A percentile compares a stretch with the other conserved stretches of the same genome.
Evolutionary conservation across 2,888 invertebrate genomes (phyloP).

Genomic region (Caprella mutica): DNA sequence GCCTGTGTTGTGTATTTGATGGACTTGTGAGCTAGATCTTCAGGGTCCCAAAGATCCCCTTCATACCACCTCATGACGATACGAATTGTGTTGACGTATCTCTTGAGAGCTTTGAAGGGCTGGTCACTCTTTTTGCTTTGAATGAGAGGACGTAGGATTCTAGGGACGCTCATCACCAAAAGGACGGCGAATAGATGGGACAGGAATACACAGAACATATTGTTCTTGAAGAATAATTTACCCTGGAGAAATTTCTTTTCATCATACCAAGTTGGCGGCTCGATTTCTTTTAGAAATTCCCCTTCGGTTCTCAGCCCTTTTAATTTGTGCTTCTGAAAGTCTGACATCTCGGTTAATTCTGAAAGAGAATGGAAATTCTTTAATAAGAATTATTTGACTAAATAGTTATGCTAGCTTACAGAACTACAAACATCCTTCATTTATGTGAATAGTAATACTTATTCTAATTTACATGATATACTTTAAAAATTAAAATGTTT

Average conservation of each 20-base stretch:
- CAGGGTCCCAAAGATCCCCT: slow-evolving; percentile 44
- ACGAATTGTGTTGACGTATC: slow-evolving; percentile 44
- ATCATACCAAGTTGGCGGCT: not conserved
- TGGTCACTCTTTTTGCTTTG: slow-evolving; percentile 45
- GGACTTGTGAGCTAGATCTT: slow-evolving; percentile 42
- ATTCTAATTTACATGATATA: no score
- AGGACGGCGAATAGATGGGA: slow-evolving; percentile 17
- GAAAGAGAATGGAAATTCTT: no score
- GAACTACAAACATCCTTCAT: no score
- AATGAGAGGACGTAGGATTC: slow-evolving; percentile 43
- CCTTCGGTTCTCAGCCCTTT: not conserved
- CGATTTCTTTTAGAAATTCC: not conserved
- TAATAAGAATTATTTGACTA: no score
- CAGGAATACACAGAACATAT: slow-evolving; percentile 18
- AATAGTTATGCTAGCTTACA: no score
- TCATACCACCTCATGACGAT: slow-evolving; percentile 46
- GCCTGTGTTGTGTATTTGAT: no score
- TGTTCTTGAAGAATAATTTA: slow-evolving; percentile 13
- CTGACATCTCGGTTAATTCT: no score
- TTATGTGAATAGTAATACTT: no score
- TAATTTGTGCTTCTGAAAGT: no score
- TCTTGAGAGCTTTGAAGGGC: slow-evolving; percentile 42
- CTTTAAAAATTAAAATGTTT: no score
- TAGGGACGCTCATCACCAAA: slow-evolving; percentile 23
- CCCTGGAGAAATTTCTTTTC: slow-evolving; percentile 16